phyloP scores from a whole-genome alignment of 1,140 invertebrate genomes.

The Hylaeus anthracinus region DNA sequence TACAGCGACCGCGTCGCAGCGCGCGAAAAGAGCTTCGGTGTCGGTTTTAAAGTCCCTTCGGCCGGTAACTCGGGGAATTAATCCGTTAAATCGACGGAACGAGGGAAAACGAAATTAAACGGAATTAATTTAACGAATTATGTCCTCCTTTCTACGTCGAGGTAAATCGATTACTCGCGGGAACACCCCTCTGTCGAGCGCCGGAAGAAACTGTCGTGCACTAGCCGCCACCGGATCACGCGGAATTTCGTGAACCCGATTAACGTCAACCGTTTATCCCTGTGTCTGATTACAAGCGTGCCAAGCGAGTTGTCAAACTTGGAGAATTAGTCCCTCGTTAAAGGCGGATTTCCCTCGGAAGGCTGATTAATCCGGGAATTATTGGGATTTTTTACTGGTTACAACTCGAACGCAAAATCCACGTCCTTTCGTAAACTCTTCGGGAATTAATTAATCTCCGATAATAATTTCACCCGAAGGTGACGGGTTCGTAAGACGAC shows the following conservation, averaged over 20 bases:
- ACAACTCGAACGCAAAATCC: no score
- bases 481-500: no score
- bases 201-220: neutral
- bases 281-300: neutral
- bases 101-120: constrained; percentile 30
- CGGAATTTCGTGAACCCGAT: constrained; percentile 8
- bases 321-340: neutral
- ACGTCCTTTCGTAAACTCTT: no score
- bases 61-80: constrained; percentile 21
- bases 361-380: no score
- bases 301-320: neutral
- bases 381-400: no score
- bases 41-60: constrained; percentile 20
- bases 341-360: neutral
- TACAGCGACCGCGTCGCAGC: neutral
- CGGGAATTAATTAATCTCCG: no score
- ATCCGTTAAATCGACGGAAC: constrained; percentile 39
- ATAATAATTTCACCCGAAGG: no score
- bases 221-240: neutral
- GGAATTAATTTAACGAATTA: constrained; percentile 39
- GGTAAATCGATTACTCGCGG: constrained; percentile 24
- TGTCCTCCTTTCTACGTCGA: neutral
- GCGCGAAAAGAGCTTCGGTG: neutral
- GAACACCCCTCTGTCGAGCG: neutral
- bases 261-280: neutral